Conservation (phyloP, 1,140 invertebrate genomes). For the Platyura marginata region DNA sequence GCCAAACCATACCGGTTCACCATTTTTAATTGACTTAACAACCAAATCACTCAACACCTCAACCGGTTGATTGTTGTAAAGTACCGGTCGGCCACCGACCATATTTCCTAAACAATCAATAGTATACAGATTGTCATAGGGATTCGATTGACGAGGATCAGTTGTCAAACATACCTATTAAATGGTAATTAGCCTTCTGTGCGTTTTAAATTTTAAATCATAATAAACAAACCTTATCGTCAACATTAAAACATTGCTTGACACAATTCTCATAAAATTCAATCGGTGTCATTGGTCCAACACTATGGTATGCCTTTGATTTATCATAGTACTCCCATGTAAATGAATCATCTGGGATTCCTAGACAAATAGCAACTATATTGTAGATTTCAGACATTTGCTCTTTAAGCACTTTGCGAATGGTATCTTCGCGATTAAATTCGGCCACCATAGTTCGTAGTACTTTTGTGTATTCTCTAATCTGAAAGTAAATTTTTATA, state of each 20-base stretch:
- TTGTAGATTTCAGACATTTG: conserved; percentile 63
- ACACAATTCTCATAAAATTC: conserved; percentile 70
- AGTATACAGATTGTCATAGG: conserved; percentile 60
- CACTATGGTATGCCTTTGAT: conserved; percentile 50
- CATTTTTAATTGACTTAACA: conserved; percentile 55
- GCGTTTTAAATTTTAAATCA: no score
- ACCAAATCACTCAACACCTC: conserved; percentile 54
- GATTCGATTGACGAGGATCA: conserved; percentile 60
- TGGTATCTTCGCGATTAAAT: conserved; percentile 25
- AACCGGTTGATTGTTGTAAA: conserved; percentile 78
- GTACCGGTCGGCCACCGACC: conserved; percentile 49
- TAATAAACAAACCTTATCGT: conserved; percentile 62
- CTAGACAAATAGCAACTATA: conserved; percentile 61
- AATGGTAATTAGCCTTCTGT: conserved; percentile 7
- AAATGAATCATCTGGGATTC: conserved; percentile 61
- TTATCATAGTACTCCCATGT: conserved; percentile 82
- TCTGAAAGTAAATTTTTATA: conserved; percentile 21
- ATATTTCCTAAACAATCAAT: conserved; percentile 79
- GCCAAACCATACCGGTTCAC: conserved; percentile 86
- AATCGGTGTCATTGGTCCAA: conserved; percentile 57
- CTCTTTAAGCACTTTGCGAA: conserved; percentile 31
- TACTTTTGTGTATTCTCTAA: conserved; percentile 62
- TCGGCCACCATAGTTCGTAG: conserved; percentile 40
- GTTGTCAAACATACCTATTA: conserved; percentile 61
- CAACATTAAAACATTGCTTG: conserved; percentile 59